These are phyloP conservation scores for Archivesica marissinica DNA, from an alignment of 1,140 invertebrate species.

Conservation along the genomic window DNA sequence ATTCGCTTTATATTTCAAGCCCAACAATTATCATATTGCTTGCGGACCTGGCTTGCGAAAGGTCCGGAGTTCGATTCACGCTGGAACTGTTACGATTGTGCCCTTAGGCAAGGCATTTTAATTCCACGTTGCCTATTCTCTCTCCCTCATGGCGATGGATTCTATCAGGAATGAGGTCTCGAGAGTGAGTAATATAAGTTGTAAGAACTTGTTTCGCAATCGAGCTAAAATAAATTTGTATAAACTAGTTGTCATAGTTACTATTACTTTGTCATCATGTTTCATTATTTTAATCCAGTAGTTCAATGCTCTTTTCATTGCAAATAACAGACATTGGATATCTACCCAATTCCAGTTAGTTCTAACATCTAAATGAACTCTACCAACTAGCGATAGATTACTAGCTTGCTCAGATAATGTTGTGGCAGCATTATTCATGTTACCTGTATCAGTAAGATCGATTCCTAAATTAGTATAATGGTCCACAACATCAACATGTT, in stretches of 20 bases:
- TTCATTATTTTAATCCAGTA: constrained; percentile 1
- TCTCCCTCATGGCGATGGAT: no score
- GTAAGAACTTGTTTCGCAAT: no score
- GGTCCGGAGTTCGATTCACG: no score
- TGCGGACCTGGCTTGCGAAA: no score
- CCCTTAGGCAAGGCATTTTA: no score
- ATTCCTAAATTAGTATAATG: constrained; percentile 31
- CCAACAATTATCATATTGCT: no score
- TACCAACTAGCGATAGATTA: background rate
- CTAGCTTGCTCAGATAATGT: background rate
- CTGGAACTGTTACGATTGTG: no score
- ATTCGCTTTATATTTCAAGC: background rate
- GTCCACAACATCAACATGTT: constrained; percentile 28
- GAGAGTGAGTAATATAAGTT: no score
- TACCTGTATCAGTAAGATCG: background rate
- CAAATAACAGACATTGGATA: background rate
- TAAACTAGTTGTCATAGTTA: background rate
- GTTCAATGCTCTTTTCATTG: background rate
- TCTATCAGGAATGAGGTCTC: no score
- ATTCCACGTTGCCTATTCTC: no score
- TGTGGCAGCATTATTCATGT: background rate
- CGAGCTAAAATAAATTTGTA: background rate
- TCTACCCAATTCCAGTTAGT: background rate
- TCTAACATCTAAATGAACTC: background rate
- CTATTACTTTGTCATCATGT: no score